These are phyloP conservation scores for Oncorhynchus clarkii DNA, from an alignment of 2,113 vertebrate species.

Conservation along the genomic window DNA sequence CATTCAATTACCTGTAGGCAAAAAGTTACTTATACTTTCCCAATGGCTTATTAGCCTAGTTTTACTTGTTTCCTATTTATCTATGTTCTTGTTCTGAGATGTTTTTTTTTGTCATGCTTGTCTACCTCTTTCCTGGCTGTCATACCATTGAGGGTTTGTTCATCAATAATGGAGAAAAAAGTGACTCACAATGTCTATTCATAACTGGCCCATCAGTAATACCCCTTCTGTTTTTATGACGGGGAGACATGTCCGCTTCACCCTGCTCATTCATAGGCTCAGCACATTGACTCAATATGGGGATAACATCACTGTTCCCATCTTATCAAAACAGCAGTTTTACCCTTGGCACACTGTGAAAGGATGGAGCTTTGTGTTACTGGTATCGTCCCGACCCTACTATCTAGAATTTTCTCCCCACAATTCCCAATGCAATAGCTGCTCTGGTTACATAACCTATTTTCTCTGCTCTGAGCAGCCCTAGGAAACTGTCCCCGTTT, in stretches of 20 bases:
- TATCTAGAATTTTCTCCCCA: conserved; percentile 22
- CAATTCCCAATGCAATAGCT: conserved; percentile 33
- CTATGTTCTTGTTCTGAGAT: too few relatives aligned
- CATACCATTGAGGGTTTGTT: too few relatives aligned
- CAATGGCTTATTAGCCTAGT: too few relatives aligned
- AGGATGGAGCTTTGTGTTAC: conserved; percentile 28
- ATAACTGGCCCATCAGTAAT: background rate
- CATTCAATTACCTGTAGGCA: too few relatives aligned
- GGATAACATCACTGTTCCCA: conserved; percentile 29
- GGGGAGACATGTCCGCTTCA: background rate
- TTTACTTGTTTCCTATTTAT: too few relatives aligned
- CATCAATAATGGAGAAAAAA: too few relatives aligned
- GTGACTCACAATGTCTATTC: background rate
- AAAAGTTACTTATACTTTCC: too few relatives aligned
- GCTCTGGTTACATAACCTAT: conserved; percentile 51
- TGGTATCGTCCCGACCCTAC: background rate
- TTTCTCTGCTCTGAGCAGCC: conserved; percentile 41
- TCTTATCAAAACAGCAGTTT: conserved; percentile 50
- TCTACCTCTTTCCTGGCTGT: too few relatives aligned
- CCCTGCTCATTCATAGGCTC: background rate
- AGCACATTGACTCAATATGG: background rate
- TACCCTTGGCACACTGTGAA: conserved; percentile 42
- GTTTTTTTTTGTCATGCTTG: background rate
- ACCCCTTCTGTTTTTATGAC: too few relatives aligned
- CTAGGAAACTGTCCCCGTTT: conserved; percentile 29